These are phyloP conservation scores for Lasioglossum lativentre DNA, from an alignment of 2,888 invertebrate species.

Conservation along the genomic window DNA sequence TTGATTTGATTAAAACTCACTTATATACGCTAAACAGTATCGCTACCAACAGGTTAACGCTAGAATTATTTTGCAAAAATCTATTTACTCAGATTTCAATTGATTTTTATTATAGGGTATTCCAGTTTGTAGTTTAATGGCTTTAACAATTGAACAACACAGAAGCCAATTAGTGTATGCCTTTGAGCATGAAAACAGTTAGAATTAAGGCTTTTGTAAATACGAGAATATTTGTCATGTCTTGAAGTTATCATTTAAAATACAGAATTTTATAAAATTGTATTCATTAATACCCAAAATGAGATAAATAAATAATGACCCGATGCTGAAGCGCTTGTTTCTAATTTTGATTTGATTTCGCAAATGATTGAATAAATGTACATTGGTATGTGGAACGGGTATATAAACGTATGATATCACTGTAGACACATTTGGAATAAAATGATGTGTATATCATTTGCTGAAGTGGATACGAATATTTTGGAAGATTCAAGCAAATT, in stretches of 20 bases:
- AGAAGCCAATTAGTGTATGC: too few relatives aligned
- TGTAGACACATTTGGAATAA: background rate
- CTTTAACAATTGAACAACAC: too few relatives aligned
- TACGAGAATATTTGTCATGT: background rate
- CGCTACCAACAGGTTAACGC: too few relatives aligned
- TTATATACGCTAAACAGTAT: too few relatives aligned
- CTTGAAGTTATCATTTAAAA: background rate
- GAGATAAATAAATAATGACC: background rate
- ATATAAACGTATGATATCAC: background rate
- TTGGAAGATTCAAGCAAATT: slow-evolving; percentile 28
- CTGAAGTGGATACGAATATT: background rate
- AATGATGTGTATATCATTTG: background rate
- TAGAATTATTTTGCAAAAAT: too few relatives aligned
- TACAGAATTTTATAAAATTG: background rate
- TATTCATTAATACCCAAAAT: background rate
- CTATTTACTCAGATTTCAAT: too few relatives aligned
- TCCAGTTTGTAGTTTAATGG: too few relatives aligned
- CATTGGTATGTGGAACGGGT: background rate
- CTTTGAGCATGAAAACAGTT: too few relatives aligned
- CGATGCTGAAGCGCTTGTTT: background rate
- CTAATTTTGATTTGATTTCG: background rate
- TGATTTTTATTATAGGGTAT: too few relatives aligned
- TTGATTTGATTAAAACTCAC: too few relatives aligned
- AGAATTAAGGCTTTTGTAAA: background rate
- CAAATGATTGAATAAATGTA: background rate